Evolutionary conservation across 2,888 invertebrate species (phyloP), one percentile per base, ranked within the genome.

Genomic region (Tupiocoris notatus): DNA sequence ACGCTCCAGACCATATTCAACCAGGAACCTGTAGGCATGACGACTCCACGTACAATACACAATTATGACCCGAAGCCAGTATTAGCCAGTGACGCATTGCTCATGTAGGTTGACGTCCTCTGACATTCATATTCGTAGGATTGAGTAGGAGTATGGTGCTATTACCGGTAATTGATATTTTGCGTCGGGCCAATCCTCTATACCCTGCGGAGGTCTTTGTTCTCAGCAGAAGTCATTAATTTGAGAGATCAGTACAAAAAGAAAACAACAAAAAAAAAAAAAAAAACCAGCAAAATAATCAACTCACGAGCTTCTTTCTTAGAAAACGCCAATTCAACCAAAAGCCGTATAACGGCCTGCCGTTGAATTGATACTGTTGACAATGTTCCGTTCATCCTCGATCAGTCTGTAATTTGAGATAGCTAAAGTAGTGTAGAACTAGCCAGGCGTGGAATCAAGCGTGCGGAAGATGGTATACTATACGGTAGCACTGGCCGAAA

Each of bases 391-490:
- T 12, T 39, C 3, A 39, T 39, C 12, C 39, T 39, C 12, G 39
- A 39, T 39, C 6, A 39, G 39, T 12, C 39, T 39, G 39, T 39
- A 39, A 39, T 39, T 39, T 39, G 6, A n/a, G 39, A 39, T 39
- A n/a, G 39, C 3, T 39, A 39, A 39, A 39, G 39, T 39, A 39
- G 3, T 39, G 39, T 39, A 12, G 12, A 12, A 39, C 39, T 39
- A 39, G 39, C 39, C 39, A 22, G 22, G n/a, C 21, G 63, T 17
- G 18, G 61, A 9, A 21, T 61, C 63, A 22, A 63, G 63, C 63
- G 63, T 63, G 63, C 63, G 63, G 63, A 63, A 21, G 63, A 63
- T 21, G 22, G 63, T 63, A 63, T 6, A 18, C n/a, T 61, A 20
- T 2, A 39, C 12, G 39, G 39, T 39, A n/a, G n/a, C n/a, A n/a